Base-by-base conservation (phyloP, 2,113 vertebrate genomes). In the Pseudolaguvia tuberculata region DNA sequence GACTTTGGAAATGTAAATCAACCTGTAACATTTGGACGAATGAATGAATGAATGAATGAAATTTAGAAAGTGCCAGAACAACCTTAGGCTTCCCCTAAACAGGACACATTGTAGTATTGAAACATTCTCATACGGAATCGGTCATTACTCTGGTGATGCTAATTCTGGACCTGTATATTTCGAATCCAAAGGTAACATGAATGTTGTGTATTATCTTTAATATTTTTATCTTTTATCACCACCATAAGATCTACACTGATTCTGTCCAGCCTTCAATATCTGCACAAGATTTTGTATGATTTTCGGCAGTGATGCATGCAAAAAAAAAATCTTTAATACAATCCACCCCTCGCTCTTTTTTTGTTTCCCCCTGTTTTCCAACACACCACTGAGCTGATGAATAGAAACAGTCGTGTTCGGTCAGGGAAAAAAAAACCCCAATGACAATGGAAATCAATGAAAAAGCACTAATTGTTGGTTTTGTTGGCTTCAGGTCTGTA, bases 291-390 rank as follows among this genome's bases (percentile, higher is more conserved):
- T n/a, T n/a, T n/a, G n/a, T n/a, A n/a, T n/a, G n/a, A n/a, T n/a
- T n/a, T n/a, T n/a, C n/a, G n/a, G n/a, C n/a, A n/a, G n/a, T n/a
- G n/a, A n/a, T n/a, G n/a, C n/a, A n/a, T n/a, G n/a, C n/a, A n/a
- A n/a, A 59, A 48, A 59, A 48, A 58, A 72, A 23, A 31, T 57
- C 48, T 63, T 73, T 63, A 52, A 63, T 63, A 62, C 29, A 42
- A 35, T 35, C 47, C 56, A 61, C 27, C 17, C 11, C 20, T 62
- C 62, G 25, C 20, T 9, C 58, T 61, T 25, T 5, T 17, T n/a
- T 29, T 29, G 15, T 2, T 8, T 23, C 17, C 7, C 12, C 23
- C 45, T 13, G 3, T 8, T 18, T 15, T 18, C 5, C 25, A 27
- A 13, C 13, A 35, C 35, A 25, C 50, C 39, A 1, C 70, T 42